phyloP scores from a whole-genome alignment of 2,113 vertebrate species.

The Eptatretus burgeri region DNA sequence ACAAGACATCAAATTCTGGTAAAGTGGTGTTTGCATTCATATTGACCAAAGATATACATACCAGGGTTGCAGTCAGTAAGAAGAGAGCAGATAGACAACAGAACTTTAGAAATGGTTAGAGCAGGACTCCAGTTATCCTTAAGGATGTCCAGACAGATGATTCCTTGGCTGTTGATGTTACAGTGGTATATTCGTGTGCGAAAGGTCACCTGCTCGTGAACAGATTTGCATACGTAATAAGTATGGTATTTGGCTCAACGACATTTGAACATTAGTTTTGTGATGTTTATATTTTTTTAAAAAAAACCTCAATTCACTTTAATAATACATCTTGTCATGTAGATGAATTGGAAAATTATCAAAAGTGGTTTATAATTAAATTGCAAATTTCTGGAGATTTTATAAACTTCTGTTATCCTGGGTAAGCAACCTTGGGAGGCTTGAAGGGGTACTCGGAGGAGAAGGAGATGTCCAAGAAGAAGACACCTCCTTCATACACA shows the following conservation, averaged over 20 bases:
- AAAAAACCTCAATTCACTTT: no score
- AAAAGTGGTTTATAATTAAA: conserved; percentile 9
- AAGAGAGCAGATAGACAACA: conserved; percentile 68
- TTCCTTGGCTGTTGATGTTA: conserved; percentile 80
- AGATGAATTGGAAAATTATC: conserved; percentile 3
- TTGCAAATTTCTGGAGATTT: conserved; percentile 3
- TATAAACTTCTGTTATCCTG: neutral
- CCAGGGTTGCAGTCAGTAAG: conserved; percentile 69
- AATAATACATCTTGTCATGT: no score
- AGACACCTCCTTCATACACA: conserved; percentile 78
- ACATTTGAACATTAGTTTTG: no score
- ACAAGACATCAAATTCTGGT: neutral
- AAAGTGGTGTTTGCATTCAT: no score
- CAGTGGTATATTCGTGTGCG: conserved; percentile 69
- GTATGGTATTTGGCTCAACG: no score
- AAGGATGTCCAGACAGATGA: conserved; percentile 70
- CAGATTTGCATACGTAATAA: no score
- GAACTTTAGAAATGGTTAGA: conserved; percentile 67
- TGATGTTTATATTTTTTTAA: no score
- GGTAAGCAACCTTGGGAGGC: conserved; percentile 51
- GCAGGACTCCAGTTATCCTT: conserved; percentile 76
- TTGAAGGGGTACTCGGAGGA: conserved; percentile 94
- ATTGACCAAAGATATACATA: conserved; percentile 19
- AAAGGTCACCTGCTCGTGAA: conserved; percentile 29
- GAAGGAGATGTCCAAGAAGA: conserved; percentile 92